Base-by-base conservation (phyloP, 2,888 invertebrate genomes). In the Aricia artaxerxes region DNA sequence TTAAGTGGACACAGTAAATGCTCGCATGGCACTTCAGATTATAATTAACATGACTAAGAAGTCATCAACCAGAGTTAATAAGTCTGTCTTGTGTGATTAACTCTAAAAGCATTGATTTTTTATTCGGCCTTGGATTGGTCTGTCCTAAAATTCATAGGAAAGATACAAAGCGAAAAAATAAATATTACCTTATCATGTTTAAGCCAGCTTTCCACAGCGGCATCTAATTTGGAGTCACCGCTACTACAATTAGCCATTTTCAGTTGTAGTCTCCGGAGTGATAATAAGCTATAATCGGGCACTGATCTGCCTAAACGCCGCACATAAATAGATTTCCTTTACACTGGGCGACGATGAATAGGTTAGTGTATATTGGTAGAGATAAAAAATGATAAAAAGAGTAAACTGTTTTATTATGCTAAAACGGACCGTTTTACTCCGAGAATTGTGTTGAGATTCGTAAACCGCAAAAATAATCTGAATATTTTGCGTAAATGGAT, bases 151-250 rank as follows among this genome's bases (percentile, higher is more conserved):
- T n/a, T 16, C n/a, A 4, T 60, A n/a, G n/a, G n/a, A 60, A 5
- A 40, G 24, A 9, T 60, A 64, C 31, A 64, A 31, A 7, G 13
- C 1, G 24, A 5, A 61, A 64, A 11, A 64, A 60, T 5, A 4
- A 64, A 31, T 64, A 31, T 85, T 91, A 96, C 97, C 95, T 96
- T 95, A 87, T 98, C 98, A 96, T 96, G 97, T 82, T 93, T 88
- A 4, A 97, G 87, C 97, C 97, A 98, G 84, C 96, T 96, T 24
- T 95, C 90, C 16, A 98, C 95, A 88, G 96, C 97, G 16, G 91
- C 87, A 88, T 97, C 96, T 80, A 98, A 89, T 83, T 95, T 93
- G 49, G 84, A 79, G 85, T 95, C 93, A 78, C 95, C 96, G 82
- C 95, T 95, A 4, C 83, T 82, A 81, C 82, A 83, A 5, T 76